Evolutionary conservation across 1,140 invertebrate species (phyloP).

Genomic region (Conus betulinus): DNA sequence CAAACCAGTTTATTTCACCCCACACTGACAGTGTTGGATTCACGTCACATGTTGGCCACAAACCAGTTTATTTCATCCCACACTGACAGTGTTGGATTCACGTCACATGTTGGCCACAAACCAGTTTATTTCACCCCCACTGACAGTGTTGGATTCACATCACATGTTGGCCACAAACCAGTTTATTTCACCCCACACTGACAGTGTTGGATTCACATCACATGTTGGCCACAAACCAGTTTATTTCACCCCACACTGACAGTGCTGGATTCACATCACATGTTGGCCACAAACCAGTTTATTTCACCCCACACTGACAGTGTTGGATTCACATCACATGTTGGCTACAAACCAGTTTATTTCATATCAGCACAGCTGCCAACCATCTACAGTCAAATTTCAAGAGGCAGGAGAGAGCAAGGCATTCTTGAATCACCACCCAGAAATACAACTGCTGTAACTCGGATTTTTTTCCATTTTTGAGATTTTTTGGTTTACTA

Average conservation of each 20-base stretch:
- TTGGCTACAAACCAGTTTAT: constrained; percentile 72
- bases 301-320: constrained; percentile 52
- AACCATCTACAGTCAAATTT: too few species aligned
- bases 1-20: too few species aligned
- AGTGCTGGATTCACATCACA: neutral
- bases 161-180: constrained; percentile 75
- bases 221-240: constrained; percentile 74
- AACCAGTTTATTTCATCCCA: too few species aligned
- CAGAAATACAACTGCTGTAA: too few species aligned
- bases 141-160: neutral
- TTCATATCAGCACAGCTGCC: too few species aligned
- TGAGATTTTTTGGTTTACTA: too few species aligned
- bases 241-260: too few species aligned
- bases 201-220: neutral
- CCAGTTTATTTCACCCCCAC: too few species aligned
- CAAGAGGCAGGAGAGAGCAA: too few species aligned
- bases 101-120: constrained; percentile 75
- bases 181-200: too few species aligned
- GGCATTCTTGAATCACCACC: too few species aligned
- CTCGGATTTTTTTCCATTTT: too few species aligned
- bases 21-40: neutral
- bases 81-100: neutral
- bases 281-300: constrained; percentile 74
- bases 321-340: constrained; percentile 47
- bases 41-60: constrained; percentile 75